A percentile compares a stretch with the other conserved stretches of the same genome.
Conservation (phyloP, 2,888 invertebrate genomes). For the Microplitis deprimator region DNA sequence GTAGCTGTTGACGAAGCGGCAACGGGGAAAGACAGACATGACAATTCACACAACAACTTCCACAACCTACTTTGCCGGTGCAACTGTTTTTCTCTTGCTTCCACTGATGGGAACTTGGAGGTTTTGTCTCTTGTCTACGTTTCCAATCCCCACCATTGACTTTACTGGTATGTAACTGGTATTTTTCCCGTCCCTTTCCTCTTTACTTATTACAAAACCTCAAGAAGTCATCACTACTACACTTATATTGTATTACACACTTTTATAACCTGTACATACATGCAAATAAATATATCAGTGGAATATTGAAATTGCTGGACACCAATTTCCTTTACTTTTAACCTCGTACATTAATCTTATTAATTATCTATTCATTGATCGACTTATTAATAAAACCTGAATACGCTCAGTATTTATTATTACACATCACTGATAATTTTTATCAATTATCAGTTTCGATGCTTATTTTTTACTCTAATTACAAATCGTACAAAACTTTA, state of each 20-base stretch:
- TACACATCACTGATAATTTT: not conserved
- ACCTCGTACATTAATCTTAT: not conserved
- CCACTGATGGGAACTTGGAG: not conserved
- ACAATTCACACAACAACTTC: slow-evolving; percentile 34
- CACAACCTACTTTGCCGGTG: slow-evolving; percentile 53
- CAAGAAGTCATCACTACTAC: slow-evolving; percentile 16
- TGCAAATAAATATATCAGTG: slow-evolving; percentile 32
- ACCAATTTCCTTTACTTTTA: not conserved
- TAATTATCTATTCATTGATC: not conserved
- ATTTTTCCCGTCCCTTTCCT: not conserved
- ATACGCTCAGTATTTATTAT: not conserved
- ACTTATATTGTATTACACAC: not conserved
- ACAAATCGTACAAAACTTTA: not conserved
- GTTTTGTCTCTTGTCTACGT: slow-evolving; percentile 3
- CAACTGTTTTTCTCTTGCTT: slow-evolving; percentile 33
- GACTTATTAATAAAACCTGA: not conserved
- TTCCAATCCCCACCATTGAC: slow-evolving; percentile 8
- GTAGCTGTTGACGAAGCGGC: slow-evolving; percentile 53
- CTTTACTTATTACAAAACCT: not conserved
- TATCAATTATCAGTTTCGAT: not conserved
- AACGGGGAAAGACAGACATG: slow-evolving; percentile 62
- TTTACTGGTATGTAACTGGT: not conserved
- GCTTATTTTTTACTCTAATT: not conserved
- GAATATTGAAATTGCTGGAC: slow-evolving; percentile 20
- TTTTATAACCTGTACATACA: slow-evolving; percentile 4